Base-by-base conservation (phyloP, 92 coral and sea anemone genomes). In the Virgularia gustaviana region DNA sequence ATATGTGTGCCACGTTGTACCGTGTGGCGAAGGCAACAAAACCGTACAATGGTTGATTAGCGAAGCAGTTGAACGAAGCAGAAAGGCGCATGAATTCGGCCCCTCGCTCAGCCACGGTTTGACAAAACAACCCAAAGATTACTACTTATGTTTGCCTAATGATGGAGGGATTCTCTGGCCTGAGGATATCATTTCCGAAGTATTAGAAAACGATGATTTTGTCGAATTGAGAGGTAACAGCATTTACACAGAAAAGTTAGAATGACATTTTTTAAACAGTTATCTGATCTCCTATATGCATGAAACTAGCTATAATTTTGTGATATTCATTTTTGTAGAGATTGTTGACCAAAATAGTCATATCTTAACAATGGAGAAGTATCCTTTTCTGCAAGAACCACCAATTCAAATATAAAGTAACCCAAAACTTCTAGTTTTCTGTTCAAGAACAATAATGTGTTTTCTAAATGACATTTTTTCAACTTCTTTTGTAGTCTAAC, bases 191-290 rank as follows among this genome's bases (percentile, higher is more conserved):
- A 76, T 92, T 41, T 56, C 57, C 36, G 88, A 89, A 16, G 96
- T 92, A 5, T 78, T 92, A 11, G 58, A 84, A 52, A 79, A 89
- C 88, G 85, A 83, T 77, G 98, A 81, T 5, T 89, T 92, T 78
- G 88, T 82, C 29, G 45, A 67, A 42, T 23, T 91, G 19, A 55
- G 36, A 57, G 66, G 91, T 87, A 25, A 84, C 92, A 13, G 0
- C 51, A 43, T 34, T 60, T 25, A 19, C 8, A 1, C 11, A 22
- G 7, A 30, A 41, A 30, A 11, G 2, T 25, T 28, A 57, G 34
- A 1, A 24, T 11, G 15, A 55, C 7, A 0, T 25, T 8, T 55
- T 13, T 60, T 33, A 16, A 8, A 60, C 16, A 60, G 31, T 1
- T 43, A 43, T 13, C 51, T 22, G 5, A 43, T 13, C 20, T 1